Percentiles rank a stretch among this genome's conserved stretches.
phyloP scores from a whole-genome alignment of 2,888 invertebrate genomes.

The Apomyelois bistriatella region DNA sequence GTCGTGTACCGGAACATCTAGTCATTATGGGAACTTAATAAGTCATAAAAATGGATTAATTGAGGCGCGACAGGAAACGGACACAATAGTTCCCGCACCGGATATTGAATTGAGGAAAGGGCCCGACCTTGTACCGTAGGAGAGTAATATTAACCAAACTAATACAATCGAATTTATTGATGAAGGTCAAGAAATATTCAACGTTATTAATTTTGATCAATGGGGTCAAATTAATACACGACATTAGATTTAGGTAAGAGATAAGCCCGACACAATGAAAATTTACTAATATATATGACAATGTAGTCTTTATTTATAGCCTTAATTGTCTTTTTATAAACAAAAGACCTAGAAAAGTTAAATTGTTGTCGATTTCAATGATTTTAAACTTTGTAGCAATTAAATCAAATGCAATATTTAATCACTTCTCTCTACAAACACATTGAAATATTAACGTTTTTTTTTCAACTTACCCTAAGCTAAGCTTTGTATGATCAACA shows the following conservation, averaged over 20 bases:
- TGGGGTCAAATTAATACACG: not conserved
- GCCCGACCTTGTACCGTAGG: constrained; percentile 55
- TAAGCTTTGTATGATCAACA: too few relatives aligned
- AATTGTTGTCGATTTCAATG: not conserved
- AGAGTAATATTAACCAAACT: not conserved
- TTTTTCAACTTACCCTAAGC: too few relatives aligned
- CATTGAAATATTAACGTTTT: too few relatives aligned
- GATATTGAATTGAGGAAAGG: constrained; percentile 59
- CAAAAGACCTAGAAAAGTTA: not conserved
- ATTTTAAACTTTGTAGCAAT: not conserved
- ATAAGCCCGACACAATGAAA: constrained; percentile 2
- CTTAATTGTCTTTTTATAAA: not conserved
- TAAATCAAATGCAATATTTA: too few relatives aligned
- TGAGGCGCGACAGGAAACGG: constrained; percentile 61
- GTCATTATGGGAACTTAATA: constrained; percentile 47
- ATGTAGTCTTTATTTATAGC: not conserved
- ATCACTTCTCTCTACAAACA: too few relatives aligned
- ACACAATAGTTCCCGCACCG: constrained; percentile 54
- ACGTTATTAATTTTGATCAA: constrained; percentile 4
- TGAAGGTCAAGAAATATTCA: constrained; percentile 17
- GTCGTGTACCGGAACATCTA: constrained; percentile 41
- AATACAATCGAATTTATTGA: constrained; percentile 11
- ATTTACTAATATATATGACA: not conserved
- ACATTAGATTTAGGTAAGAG: constrained; percentile 4
- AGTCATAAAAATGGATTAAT: constrained; percentile 62